Evolutionary conservation across 2,113 vertebrate species (phyloP).

Genomic region (Sylvietta virens): DNA sequence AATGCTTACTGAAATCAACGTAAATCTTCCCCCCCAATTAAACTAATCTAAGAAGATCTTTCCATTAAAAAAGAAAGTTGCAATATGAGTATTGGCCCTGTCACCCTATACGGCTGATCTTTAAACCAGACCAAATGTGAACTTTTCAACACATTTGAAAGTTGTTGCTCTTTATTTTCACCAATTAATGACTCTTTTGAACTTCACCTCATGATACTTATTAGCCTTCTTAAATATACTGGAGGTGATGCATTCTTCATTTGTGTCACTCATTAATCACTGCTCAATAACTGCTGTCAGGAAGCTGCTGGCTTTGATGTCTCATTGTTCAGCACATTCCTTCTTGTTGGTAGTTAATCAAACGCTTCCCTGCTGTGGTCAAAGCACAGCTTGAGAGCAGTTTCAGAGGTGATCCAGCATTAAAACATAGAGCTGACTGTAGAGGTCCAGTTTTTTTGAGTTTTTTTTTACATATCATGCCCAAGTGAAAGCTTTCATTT

Average conservation of each 20-base stretch:
- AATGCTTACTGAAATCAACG: background rate
- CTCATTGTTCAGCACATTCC: slow-evolving; percentile 72
- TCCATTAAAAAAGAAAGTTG: background rate
- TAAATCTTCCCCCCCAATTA: background rate
- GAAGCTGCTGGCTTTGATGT: slow-evolving; percentile 77
- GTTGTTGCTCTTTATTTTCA: background rate
- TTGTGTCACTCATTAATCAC: slow-evolving; percentile 85
- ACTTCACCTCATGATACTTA: background rate
- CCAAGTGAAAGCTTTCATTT: background rate
- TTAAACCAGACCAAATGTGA: background rate
- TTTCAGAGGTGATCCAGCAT: slow-evolving; percentile 67
- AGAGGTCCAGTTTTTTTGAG: background rate
- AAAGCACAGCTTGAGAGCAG: slow-evolving; percentile 59
- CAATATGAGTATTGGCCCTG: background rate
- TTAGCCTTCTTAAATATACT: slow-evolving; percentile 17
- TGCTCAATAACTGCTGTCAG: slow-evolving; percentile 78
- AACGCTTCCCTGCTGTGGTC: slow-evolving; percentile 75
- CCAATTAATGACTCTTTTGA: slow-evolving; percentile 12
- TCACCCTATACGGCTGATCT: background rate
- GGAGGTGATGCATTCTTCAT: background rate
- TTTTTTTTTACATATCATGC: background rate
- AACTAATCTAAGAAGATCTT: background rate
- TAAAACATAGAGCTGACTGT: background rate
- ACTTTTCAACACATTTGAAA: background rate
- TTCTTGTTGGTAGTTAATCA: slow-evolving; percentile 78